Base-by-base conservation (phyloP, 2,888 invertebrate species). In the Volucella inanis region DNA sequence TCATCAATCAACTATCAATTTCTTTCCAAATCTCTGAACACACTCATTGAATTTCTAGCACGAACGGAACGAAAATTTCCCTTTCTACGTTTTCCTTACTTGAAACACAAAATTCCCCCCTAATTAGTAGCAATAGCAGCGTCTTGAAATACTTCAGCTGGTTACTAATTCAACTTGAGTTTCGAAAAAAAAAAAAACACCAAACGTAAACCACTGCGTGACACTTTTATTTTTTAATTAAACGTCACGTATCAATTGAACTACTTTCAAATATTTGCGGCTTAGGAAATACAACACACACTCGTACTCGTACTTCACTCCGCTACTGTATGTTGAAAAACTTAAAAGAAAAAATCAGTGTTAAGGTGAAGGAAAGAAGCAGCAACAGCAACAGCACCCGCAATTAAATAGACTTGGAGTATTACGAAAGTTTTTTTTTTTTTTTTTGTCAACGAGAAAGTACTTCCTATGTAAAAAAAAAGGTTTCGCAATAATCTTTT, bases 191-290 rank as follows among this genome's bases (percentile, higher is more conserved):
- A 31, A 31, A 31, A 31, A 31, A 31, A 22, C 31, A 78, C 68
- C 57, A 72, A 74, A 68, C 59, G 64, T 22, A 22, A 22, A 31
- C 70, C 83, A 79, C 52, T 55, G 79, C 76, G 84, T 84, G 84
- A 84, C 79, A 84, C 84, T 84, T 84, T 84, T 84, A 65, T 79
- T 84, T 31, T 84, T 67, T 84, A 76, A 84, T 84, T 84, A 79
- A 84, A 79, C 79, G 75, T 84, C 84, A 84, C 84, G 79, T 79
- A 84, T 67, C 75, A 76, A 84, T 79, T 84, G 84, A 71, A 75
- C 84, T 79, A 84, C 84, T 84, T 84, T 84, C 84, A 84, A 84
- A 84, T 79, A 75, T 75, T 83, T 64, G 61, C 52, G 50, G 65
- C 57, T 74, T 52, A 65, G 50, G 45, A 22, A 31, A 31, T 47